Base-by-base conservation (phyloP, 2,888 invertebrate genomes). In the Stenchaetothrips biformis region DNA sequence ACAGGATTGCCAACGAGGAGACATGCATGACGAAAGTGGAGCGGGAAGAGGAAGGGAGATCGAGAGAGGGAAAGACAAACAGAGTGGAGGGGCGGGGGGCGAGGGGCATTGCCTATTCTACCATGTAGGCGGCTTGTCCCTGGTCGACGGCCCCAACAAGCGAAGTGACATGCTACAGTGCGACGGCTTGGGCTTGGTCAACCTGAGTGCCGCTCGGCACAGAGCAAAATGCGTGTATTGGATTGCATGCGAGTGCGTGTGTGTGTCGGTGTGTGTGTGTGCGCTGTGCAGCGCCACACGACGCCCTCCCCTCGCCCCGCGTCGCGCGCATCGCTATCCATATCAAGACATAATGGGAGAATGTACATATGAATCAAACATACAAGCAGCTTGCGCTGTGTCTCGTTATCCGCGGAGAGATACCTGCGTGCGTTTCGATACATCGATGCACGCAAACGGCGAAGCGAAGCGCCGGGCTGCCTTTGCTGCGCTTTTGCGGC, bases 361-460 rank as follows among this genome's bases (percentile, higher is more conserved):
- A 74, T 74, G 67, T 74, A 74, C 67, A 74, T 74, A 74, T 74
- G 67, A 74, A 74, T 74, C 67, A 74, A 74, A 74, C 67, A 74
- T 74, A 74, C 67, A 74, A 21, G 25, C 7, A 11, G 67, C 67
- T 21, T 74, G 59, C 67, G 21, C 25, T 74, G 67, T 21, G 67
- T 25, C 67, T 74, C 25, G 67, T 74, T 74, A 74, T 74, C 67
- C 67, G 67, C 53, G 1, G 53, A 53, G 16, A 18, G 16, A 53
- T 18, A 53, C 13, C 16, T 18, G 13, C 53, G 53, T 53, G 53
- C 53, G 13, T 13, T 13, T 13, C 9, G 53, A 53, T 37, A 37
- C 37, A 37, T 37, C 37, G 37, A 37, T 37, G 37, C 37, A 37
- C 37, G 37, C 37, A 37, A 37, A 37, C 37, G 37, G 67, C 21